Evolutionary conservation across 2,797 vertebrate genomes (phyloP).

Genomic region (Staurois parvus): DNA sequence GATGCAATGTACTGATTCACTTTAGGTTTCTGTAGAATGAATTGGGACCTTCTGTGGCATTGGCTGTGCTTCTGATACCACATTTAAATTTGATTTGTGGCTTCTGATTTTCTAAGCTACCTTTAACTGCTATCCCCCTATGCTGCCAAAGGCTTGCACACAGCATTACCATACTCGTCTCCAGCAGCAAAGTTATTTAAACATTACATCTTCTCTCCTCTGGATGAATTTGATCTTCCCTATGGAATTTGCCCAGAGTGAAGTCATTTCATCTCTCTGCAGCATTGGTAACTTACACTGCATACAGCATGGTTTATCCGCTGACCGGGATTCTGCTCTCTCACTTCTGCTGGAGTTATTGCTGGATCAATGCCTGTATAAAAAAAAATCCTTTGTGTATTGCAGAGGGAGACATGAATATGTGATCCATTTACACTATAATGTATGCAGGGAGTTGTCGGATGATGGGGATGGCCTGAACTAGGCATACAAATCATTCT

Average conservation of each 20-base stretch:
- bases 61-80: no score
- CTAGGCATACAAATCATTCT: neutral
- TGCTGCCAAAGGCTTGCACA: neutral
- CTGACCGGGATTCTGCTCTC: conserved; percentile 12
- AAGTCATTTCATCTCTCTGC: conserved; percentile 32
- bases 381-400: neutral
- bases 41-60: no score
- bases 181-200: conserved; percentile 25
- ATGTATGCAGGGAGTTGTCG: no score
- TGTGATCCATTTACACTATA: neutral
- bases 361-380: neutral
- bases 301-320: conserved; percentile 15
- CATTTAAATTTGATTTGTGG: no score
- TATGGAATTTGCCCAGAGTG: conserved; percentile 27
- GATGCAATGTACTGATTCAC: no score
- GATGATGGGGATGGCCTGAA: no score
- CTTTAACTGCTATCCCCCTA: neutral
- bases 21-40: no score
- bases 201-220: neutral
- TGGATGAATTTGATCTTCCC: conserved; percentile 19
- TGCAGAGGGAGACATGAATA: neutral
- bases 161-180: neutral
- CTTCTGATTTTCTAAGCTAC: no score
- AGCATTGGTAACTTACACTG: conserved; percentile 22
- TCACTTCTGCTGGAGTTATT: neutral